phyloP scores from a whole-genome alignment of 1,140 invertebrate genomes.

The Dolichoris vasculosae region DNA sequence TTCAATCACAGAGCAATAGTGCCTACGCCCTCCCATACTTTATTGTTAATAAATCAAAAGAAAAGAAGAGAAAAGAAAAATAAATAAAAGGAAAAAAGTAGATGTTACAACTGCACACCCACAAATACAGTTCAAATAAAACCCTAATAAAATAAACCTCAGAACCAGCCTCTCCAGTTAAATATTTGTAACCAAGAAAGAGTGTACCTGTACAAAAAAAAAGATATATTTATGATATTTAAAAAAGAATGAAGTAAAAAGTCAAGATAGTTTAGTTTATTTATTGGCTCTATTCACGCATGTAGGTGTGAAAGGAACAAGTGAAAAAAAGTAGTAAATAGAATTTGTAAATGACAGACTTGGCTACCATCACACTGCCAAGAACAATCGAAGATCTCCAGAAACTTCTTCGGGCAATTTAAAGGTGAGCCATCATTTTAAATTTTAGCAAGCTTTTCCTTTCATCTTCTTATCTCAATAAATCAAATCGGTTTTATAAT shows the following conservation, averaged over 20 bases:
- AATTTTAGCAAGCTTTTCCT: background rate
- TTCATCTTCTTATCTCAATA: background rate
- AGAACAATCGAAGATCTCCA: background rate
- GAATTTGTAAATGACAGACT: constrained; percentile 5
- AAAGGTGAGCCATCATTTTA: constrained; percentile 24
- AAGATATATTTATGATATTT: constrained; percentile 48
- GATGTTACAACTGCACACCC: background rate
- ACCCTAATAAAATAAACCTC: constrained; percentile 44
- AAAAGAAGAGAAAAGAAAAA: constrained; percentile 53
- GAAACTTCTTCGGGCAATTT: constrained; percentile 32
- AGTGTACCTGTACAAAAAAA: constrained; percentile 44
- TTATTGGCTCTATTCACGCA: constrained; percentile 9
- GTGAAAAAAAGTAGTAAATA: background rate
- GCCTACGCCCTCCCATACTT: constrained; percentile 66
- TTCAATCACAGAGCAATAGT: constrained; percentile 72
- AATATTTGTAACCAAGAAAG: constrained; percentile 21
- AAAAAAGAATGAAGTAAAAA: background rate
- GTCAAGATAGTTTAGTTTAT: constrained; percentile 33
- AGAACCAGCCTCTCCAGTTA: constrained; percentile 40
- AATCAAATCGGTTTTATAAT: no score
- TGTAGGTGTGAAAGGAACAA: background rate
- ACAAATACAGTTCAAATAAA: constrained; percentile 45
- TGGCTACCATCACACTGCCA: no score
- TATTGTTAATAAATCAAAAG: constrained; percentile 55
- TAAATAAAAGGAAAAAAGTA: constrained; percentile 11